These are phyloP conservation scores for Ptyas mucosa DNA, from an alignment of 2,113 vertebrate genomes.

Conservation along the genomic window DNA sequence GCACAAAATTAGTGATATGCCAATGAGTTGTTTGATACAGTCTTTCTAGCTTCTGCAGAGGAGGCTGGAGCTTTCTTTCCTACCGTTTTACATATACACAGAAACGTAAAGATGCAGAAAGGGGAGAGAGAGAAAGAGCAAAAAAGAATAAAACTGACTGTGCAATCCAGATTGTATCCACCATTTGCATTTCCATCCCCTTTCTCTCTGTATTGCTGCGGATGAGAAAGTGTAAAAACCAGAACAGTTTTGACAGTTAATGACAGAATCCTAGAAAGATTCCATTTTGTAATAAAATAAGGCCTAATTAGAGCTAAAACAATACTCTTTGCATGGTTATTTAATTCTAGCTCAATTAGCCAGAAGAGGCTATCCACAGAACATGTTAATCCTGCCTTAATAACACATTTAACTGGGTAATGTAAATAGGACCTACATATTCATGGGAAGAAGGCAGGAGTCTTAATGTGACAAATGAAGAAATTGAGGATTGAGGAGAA, in stretches of 20 bases:
- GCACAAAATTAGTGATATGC: not conserved
- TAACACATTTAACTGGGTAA: not conserved
- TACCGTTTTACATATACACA: not conserved
- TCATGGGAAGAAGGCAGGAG: not conserved
- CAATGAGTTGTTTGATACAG: not conserved
- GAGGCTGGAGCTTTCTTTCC: not conserved
- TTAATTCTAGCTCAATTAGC: not conserved
- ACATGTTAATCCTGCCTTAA: not conserved
- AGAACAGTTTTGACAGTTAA: not conserved
- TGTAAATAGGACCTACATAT: not conserved
- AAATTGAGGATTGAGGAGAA: not conserved
- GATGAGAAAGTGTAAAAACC: not conserved
- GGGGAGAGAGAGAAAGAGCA: not conserved
- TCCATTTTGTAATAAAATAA: not conserved
- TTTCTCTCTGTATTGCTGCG: not conserved
- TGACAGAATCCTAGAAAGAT: not conserved
- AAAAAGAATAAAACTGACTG: not conserved
- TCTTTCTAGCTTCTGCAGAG: not conserved
- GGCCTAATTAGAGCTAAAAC: not conserved
- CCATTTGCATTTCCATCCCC: not conserved
- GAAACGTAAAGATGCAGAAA: not conserved
- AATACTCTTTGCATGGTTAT: not conserved
- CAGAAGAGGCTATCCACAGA: not conserved
- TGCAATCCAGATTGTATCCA: not conserved
- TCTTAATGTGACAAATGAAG: not conserved